Evolutionary conservation across 2,797 vertebrate species (phyloP), one percentile per base, ranked within the genome.

Genomic region (Clangula hyemalis): DNA sequence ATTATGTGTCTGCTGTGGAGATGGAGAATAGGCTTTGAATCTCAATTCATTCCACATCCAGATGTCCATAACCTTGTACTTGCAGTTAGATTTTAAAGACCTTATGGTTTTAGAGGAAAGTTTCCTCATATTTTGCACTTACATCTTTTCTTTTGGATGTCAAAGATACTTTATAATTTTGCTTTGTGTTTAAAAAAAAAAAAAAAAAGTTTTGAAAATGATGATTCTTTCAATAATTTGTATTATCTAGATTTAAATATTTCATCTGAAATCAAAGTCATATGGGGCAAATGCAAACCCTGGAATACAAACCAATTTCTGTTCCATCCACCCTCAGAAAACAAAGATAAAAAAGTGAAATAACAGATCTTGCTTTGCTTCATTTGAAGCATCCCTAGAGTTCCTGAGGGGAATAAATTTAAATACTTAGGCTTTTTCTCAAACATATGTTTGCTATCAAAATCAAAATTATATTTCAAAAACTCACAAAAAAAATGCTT

Each of bases 361-460:
- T 2, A 32, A 0, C 4, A 84, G 4, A 9, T 18, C 68, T 73
- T 82, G 34, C 24, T 80, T 34, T 88, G 30, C 10, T 15, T 30
- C 36, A 54, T 51, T 57, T 43, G 28, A 62, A 75, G 28, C 21
- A 69, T 32, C 45, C 32, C 11, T 56, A 13, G 30, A 57, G 16
- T 39, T 64, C 74, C n/a, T 72, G 32, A 20, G 6, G 2, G 2
- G 13, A 45, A 54, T 51, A 49, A 83, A 34, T 5, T 6, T 41
- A 45, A 38, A 58, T 22, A 66, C 4, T 11, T 64, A 10, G 0
- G 6, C n/a, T 24, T 79, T 39, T 51, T 21, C 32, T 60, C 38
- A 69, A 30, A 15, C 3, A 5, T 5, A 3, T 4, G 1, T 1
- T 10, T 8, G n/a, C 28, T 17, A 65, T 45, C 24, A 75, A 54